These are phyloP conservation scores for Cladopsammia gracilis DNA, from an alignment of 64 coral and sea anemone species.

Conservation along the genomic window DNA sequence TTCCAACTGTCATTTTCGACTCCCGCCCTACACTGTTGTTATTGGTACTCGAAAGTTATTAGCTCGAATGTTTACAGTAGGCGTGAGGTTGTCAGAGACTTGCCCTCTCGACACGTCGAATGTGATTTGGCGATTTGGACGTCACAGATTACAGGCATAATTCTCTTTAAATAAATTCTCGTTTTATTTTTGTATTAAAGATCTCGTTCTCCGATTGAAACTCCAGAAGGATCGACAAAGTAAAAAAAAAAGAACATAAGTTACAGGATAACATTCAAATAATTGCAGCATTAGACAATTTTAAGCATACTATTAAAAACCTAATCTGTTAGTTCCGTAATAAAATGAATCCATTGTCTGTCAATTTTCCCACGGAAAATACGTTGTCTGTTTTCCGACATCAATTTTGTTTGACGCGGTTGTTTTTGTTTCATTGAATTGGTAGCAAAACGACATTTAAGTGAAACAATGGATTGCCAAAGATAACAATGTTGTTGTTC, in stretches of 20 bases:
- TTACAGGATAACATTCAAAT: neutral
- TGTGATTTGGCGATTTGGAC: no score
- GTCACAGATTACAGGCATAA: no score
- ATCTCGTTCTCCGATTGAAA: no score
- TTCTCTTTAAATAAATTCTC: no score
- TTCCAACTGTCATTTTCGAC: no score
- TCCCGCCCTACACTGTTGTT: no score
- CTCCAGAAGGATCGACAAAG: neutral
- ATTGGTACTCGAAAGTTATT: no score
- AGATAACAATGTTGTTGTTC: slow-evolving; percentile 31
- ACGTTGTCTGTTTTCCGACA: slow-evolving; percentile 15
- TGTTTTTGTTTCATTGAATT: slow-evolving; percentile 20
- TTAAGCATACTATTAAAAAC: neutral
- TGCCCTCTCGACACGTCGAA: no score
- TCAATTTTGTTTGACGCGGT: neutral
- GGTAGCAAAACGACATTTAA: neutral
- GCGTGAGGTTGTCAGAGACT: no score
- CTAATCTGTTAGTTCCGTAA: neutral
- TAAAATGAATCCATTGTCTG: slow-evolving; percentile 19
- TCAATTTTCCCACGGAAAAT: slow-evolving; percentile 55
- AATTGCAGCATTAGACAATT: neutral
- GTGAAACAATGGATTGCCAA: neutral
- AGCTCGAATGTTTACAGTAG: no score
- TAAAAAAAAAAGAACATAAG: neutral
- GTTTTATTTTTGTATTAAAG: no score